Evolutionary conservation across 2,888 invertebrate genomes (phyloP).

Genomic region (Melanophora roralis): DNA sequence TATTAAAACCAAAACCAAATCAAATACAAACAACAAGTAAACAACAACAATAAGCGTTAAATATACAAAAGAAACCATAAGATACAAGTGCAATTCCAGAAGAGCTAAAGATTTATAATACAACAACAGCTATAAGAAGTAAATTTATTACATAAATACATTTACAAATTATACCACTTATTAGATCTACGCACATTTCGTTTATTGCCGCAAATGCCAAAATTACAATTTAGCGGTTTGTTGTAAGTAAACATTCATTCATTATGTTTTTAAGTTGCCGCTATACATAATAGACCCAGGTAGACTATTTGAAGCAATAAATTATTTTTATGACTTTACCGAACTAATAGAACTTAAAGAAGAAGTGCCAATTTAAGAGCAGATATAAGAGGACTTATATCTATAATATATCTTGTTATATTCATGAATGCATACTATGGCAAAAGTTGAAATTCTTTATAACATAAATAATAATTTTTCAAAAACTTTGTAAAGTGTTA

Average conservation of each 20-base stretch:
- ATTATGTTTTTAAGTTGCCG: background rate
- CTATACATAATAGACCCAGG: background rate
- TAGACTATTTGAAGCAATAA: too few species aligned
- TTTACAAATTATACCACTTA: background rate
- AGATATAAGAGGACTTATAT: too few species aligned
- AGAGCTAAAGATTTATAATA: background rate
- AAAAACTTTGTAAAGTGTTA: too few species aligned
- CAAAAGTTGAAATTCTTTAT: too few species aligned
- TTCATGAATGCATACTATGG: too few species aligned
- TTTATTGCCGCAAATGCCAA: too few species aligned
- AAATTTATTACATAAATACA: background rate
- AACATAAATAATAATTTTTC: too few species aligned
- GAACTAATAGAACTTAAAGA: too few species aligned
- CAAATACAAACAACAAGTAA: background rate
- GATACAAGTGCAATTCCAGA: background rate
- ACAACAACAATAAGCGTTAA: background rate
- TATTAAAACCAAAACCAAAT: slow-evolving; percentile 12
- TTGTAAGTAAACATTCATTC: background rate
- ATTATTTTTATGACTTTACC: too few species aligned
- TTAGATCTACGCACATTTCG: background rate
- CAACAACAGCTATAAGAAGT: background rate
- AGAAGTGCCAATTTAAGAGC: too few species aligned
- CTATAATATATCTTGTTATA: too few species aligned
- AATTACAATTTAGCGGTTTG: background rate
- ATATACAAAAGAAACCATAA: background rate